phyloP scores from a whole-genome alignment of 1,140 invertebrate genomes.

The Cotesia glomerata region DNA sequence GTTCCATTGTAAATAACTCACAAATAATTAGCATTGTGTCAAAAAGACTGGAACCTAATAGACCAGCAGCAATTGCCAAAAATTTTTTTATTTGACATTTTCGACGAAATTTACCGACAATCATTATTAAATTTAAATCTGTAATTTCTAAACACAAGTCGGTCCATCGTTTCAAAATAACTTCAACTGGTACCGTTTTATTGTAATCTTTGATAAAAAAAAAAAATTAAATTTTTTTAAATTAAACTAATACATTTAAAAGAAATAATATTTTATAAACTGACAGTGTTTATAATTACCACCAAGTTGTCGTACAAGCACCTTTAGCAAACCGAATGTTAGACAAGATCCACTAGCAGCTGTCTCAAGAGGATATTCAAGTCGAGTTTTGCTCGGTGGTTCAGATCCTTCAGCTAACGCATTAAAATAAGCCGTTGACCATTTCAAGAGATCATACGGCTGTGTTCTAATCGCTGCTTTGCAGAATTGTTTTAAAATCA shows the following conservation, averaged over 20 bases:
- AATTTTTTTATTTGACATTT: conserved; percentile 60
- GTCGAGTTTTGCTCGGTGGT: conserved; percentile 76
- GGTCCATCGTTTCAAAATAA: conserved; percentile 50
- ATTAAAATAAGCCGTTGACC: conserved; percentile 83
- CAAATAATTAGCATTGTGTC: conserved; percentile 82
- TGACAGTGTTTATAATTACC: conserved; percentile 40
- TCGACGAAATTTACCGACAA: conserved; percentile 53
- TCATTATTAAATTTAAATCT: conserved; percentile 51
- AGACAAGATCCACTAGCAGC: conserved; percentile 68
- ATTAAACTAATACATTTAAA: too few relatives aligned
- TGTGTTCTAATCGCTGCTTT: conserved; percentile 92
- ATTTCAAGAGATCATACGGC: conserved; percentile 82
- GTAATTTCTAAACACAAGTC: conserved; percentile 51
- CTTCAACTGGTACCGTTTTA: conserved; percentile 48
- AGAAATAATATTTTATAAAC: too few relatives aligned
- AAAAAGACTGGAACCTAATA: conserved; percentile 52
- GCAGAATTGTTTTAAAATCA: conserved; percentile 85
- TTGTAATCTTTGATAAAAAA: conserved; percentile 51
- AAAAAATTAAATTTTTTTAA: background rate
- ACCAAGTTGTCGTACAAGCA: conserved; percentile 76
- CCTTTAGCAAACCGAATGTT: conserved; percentile 79
- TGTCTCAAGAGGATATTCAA: conserved; percentile 70
- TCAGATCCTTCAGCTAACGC: conserved; percentile 71
- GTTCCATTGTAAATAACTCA: conserved; percentile 81
- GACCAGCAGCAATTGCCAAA: conserved; percentile 53